Conservation (phyloP, 2,888 invertebrate genomes). For the Meliscaeva auricollis region DNA sequence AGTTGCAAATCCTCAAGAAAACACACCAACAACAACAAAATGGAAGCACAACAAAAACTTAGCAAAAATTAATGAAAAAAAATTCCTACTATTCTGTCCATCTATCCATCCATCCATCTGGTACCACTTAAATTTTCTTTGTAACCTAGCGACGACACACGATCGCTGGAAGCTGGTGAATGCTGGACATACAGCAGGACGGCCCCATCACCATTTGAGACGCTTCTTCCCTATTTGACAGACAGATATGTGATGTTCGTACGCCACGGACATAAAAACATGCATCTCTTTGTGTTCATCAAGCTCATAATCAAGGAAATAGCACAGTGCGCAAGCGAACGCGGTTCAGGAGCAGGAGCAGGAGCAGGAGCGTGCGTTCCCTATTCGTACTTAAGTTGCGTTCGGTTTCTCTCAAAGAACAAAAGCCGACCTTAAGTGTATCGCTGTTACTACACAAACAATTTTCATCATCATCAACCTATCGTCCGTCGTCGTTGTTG, state of each 20-base stretch:
- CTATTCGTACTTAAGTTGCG: constrained; percentile 18
- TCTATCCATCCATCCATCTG: constrained; percentile 26
- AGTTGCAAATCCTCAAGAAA: constrained; percentile 32
- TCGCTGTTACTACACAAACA: constrained; percentile 42
- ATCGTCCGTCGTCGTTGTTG: background rate
- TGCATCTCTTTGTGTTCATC: constrained; percentile 61
- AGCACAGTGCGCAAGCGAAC: too few relatives aligned
- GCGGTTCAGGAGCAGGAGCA: constrained; percentile 22
- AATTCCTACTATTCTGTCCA: constrained; percentile 20
- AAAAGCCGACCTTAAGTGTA: constrained; percentile 73
- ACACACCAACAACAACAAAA: background rate
- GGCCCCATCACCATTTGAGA: constrained; percentile 63
- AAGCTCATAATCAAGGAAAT: constrained; percentile 56
- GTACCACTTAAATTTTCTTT: constrained; percentile 66
- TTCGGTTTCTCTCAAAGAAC: constrained; percentile 54
- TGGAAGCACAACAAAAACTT: background rate
- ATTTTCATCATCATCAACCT: constrained; percentile 40
- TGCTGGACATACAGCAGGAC: constrained; percentile 22
- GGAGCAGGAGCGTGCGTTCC: constrained; percentile 6
- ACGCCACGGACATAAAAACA: constrained; percentile 67
- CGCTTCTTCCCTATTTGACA: constrained; percentile 63
- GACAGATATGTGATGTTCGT: constrained; percentile 58
- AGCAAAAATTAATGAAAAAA: constrained; percentile 64
- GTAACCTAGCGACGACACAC: constrained; percentile 29
- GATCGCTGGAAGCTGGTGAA: background rate